Percentiles rank a stretch among this genome's conserved stretches.
phyloP scores from a whole-genome alignment of 2,888 invertebrate genomes.

The Synergus japonicus region DNA sequence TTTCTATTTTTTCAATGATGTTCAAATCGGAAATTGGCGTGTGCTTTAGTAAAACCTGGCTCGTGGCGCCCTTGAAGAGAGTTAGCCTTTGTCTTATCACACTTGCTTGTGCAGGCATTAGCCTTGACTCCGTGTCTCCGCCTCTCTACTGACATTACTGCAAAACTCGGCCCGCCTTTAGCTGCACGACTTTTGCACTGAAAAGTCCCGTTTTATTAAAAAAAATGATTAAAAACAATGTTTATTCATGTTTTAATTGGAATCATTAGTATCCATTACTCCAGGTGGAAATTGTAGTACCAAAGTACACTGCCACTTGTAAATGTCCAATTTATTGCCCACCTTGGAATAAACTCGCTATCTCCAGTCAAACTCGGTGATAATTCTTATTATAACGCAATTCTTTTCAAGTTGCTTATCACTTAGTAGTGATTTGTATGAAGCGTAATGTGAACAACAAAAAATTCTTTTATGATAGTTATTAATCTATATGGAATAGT shows the following conservation, averaged over 20 bases:
- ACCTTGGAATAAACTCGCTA: no score
- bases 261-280: no score
- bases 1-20: constrained; percentile 43
- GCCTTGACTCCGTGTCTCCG: constrained; percentile 72
- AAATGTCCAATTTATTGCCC: no score
- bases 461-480: not conserved
- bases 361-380: no score
- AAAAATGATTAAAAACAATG: not conserved
- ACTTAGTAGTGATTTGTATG: no score
- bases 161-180: constrained; percentile 64
- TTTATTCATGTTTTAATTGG: no score
- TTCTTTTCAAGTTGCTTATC: no score
- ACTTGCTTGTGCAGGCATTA: constrained; percentile 64
- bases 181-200: constrained; percentile 24
- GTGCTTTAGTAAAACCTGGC: constrained; percentile 42
- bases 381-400: no score
- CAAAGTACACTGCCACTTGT: no score
- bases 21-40: constrained; percentile 41
- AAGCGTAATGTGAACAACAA: not conserved
- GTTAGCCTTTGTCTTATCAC: constrained; percentile 75
- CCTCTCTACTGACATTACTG: constrained; percentile 69
- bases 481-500: no score
- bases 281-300: no score
- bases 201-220: not conserved
- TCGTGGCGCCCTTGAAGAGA: constrained; percentile 70